Evolutionary conservation across 1,140 invertebrate genomes (phyloP).

Genomic region (Trichogramma pretiosum): DNA sequence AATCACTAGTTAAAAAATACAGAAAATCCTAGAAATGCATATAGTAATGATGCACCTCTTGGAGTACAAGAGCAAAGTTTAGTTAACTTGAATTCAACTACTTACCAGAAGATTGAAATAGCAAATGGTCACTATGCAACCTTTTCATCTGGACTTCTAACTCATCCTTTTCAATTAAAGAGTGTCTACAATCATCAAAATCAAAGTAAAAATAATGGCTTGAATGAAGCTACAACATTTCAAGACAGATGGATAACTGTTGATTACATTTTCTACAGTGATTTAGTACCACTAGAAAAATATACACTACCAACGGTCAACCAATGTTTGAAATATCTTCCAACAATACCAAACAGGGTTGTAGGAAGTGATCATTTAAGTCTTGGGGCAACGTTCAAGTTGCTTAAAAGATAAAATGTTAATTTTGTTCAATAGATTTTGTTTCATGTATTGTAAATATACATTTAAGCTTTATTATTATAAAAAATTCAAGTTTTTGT

Average conservation of each 20-base stretch:
- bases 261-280: slow-evolving; percentile 73
- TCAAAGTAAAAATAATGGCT: slow-evolving; percentile 27
- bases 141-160: slow-evolving; percentile 45
- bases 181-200: slow-evolving; percentile 50
- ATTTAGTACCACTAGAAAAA: slow-evolving; percentile 49
- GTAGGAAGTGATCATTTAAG: slow-evolving; percentile 72
- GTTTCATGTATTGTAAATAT: too few relatives aligned
- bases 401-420: slow-evolving; percentile 26
- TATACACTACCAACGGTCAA: slow-evolving; percentile 54
- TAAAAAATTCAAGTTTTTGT: too few relatives aligned
- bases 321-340: slow-evolving; percentile 50
- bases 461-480: too few relatives aligned
- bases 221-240: slow-evolving; percentile 57
- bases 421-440: too few relatives aligned
- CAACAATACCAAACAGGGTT: slow-evolving; percentile 61
- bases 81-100: slow-evolving; percentile 18
- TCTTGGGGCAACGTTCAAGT: slow-evolving; percentile 54
- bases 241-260: slow-evolving; percentile 71
- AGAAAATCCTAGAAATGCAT: slow-evolving; percentile 1
- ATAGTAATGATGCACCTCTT: background rate
- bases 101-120: slow-evolving; percentile 31
- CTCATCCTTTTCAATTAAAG: slow-evolving; percentile 48
- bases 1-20: slow-evolving; percentile 4
- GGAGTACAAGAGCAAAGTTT: slow-evolving; percentile 9
- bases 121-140: slow-evolving; percentile 24